These are phyloP conservation scores for Salvelinus alpinus DNA, from an alignment of 2,113 vertebrate species.

Conservation along the genomic window DNA sequence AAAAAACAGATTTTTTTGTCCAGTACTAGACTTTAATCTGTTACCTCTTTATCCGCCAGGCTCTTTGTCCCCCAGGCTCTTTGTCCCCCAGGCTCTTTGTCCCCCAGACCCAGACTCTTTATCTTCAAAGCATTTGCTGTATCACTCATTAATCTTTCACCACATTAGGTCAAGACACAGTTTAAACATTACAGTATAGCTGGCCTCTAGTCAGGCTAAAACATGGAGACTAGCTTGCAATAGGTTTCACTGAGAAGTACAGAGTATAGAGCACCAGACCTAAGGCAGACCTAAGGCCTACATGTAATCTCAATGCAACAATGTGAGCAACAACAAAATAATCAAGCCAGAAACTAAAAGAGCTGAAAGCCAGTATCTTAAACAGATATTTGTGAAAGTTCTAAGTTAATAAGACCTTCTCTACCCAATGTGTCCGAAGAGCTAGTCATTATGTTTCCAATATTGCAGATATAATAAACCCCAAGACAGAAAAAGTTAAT, in stretches of 20 bases:
- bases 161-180: slow-evolving; percentile 8
- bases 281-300: neutral
- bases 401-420: neutral
- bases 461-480: slow-evolving; percentile 20
- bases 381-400: no score
- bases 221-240: no score
- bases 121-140: no score
- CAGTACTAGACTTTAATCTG: no score
- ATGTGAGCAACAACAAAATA: neutral
- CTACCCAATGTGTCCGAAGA: slow-evolving; percentile 6
- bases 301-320: slow-evolving; percentile 43
- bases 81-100: no score
- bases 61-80: no score
- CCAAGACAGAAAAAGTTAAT: slow-evolving; percentile 27
- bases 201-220: no score
- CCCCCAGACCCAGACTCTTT: no score
- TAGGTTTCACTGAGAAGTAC: no score
- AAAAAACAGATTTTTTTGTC: no score
- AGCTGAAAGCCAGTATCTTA: neutral
- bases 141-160: slow-evolving; percentile 13
- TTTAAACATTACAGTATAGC: neutral
- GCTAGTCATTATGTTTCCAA: slow-evolving; percentile 21
- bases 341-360: neutral
- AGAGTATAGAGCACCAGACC: no score
- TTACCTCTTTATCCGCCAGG: no score